These are phyloP conservation scores for Nectonema munidae DNA, from an alignment of 2,888 invertebrate genomes.

Conservation along the genomic window DNA sequence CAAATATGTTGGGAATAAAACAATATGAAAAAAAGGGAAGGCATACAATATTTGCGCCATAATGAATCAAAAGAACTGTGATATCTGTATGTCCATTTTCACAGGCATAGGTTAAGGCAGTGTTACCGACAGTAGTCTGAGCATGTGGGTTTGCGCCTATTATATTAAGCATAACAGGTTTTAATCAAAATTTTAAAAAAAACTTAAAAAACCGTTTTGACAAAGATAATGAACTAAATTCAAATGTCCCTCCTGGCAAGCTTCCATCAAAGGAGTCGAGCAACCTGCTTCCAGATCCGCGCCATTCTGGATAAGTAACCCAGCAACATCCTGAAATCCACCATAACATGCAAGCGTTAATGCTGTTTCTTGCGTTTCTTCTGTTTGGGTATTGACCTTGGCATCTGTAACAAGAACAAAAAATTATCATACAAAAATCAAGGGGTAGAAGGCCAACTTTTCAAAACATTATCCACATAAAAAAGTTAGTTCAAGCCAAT, in stretches of 20 bases:
- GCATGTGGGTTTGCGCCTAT: conserved; percentile 53
- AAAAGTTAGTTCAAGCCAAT: too few relatives aligned
- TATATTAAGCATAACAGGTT: conserved; percentile 12
- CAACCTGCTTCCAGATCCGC: conserved; percentile 73
- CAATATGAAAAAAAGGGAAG: too few relatives aligned
- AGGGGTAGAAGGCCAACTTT: too few relatives aligned
- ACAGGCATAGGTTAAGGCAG: conserved; percentile 78
- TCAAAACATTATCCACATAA: too few relatives aligned
- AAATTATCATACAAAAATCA: too few relatives aligned
- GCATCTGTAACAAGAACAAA: conserved; percentile 26
- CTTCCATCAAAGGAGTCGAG: conserved; percentile 89
- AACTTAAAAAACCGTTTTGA: conserved; percentile 17
- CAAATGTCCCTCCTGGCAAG: conserved; percentile 78
- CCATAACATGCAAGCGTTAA: conserved; percentile 68
- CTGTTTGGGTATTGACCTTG: conserved; percentile 84
- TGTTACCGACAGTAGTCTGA: conserved; percentile 68
- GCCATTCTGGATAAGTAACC: conserved; percentile 67
- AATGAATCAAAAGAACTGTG: conserved; percentile 54
- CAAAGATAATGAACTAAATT: conserved; percentile 38
- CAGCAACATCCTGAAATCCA: conserved; percentile 69
- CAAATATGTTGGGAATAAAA: too few relatives aligned
- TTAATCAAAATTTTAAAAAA: not conserved
- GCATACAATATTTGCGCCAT: conserved; percentile 52
- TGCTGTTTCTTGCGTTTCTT: conserved; percentile 88
- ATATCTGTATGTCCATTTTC: conserved; percentile 96